phyloP scores from a whole-genome alignment of 2,888 invertebrate species.

The Idaea biselata region DNA sequence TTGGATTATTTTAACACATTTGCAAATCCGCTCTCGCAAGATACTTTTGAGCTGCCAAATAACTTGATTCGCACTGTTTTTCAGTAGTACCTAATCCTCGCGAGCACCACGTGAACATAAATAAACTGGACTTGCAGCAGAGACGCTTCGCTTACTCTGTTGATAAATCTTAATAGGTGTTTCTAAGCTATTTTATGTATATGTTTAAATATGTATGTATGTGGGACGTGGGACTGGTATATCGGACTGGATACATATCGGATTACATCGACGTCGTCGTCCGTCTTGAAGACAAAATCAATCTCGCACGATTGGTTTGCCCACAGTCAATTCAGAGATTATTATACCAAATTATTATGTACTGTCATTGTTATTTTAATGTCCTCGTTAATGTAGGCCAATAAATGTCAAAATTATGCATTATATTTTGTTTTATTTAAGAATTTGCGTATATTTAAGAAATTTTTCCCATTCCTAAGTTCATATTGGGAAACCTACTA shows the following conservation, averaged over 20 bases:
- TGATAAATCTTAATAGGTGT: neutral
- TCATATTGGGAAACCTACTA: too few species aligned
- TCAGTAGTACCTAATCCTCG: too few species aligned
- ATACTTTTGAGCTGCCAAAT: too few species aligned
- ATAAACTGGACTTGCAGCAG: too few species aligned
- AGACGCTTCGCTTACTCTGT: too few species aligned
- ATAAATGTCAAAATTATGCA: conserved; percentile 46
- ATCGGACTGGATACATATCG: conserved; percentile 1
- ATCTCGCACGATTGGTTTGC: neutral
- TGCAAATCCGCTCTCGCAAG: too few species aligned
- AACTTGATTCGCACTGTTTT: too few species aligned
- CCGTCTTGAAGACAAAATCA: conserved; percentile 11
- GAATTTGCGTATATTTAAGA: too few species aligned
- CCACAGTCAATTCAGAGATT: neutral
- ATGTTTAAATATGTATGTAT: neutral
- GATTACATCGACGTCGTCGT: conserved; percentile 6
- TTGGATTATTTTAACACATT: too few species aligned
- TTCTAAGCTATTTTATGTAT: neutral
- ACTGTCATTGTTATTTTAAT: neutral
- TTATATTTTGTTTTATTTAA: conserved; percentile 32
- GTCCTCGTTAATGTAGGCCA: conserved; percentile 37
- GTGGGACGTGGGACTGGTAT: neutral
- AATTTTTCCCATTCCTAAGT: too few species aligned
- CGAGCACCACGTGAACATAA: too few species aligned
- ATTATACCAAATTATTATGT: neutral